Percentiles rank a stretch among this genome's conserved stretches.
Evolutionary conservation across 2,888 invertebrate genomes (phyloP).

Genomic region (Zaprionus lineosus): DNA sequence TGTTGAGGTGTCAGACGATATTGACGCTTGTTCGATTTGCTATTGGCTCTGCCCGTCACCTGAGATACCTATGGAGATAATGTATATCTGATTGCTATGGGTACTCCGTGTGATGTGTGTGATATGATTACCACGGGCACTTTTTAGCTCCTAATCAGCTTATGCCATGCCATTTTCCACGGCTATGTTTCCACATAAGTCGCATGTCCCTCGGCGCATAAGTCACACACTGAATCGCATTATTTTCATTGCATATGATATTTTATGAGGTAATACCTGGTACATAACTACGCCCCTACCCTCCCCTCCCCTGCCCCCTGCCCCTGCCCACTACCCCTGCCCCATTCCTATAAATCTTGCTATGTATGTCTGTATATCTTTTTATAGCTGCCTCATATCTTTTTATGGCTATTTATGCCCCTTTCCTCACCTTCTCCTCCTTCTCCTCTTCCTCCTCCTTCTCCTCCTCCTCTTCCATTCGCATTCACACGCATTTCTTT

Average conservation of each 20-base stretch:
- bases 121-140: not conserved
- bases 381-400: too few species aligned
- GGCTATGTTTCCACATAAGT: slow-evolving; percentile 13
- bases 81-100: not conserved
- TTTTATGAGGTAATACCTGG: slow-evolving; percentile 51
- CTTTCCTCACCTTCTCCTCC: too few species aligned
- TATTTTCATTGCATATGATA: slow-evolving; percentile 56
- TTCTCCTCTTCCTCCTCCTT: too few species aligned
- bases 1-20: too few species aligned
- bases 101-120: too few species aligned
- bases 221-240: slow-evolving; percentile 49
- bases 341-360: too few species aligned
- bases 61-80: not conserved
- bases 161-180: slow-evolving; percentile 21
- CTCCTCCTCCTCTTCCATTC: too few species aligned
- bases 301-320: not conserved
- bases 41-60: not conserved
- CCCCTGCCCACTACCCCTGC: not conserved
- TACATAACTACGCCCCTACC: not conserved
- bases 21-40: too few species aligned
- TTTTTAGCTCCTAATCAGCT: slow-evolving; percentile 35
- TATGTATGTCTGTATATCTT: too few species aligned
- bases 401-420: too few species aligned
- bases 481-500: slow-evolving; percentile 52
- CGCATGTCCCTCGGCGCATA: slow-evolving; percentile 55